Conservation (phyloP, 1,140 invertebrate species). For the Brachionus rotundiformis region DNA sequence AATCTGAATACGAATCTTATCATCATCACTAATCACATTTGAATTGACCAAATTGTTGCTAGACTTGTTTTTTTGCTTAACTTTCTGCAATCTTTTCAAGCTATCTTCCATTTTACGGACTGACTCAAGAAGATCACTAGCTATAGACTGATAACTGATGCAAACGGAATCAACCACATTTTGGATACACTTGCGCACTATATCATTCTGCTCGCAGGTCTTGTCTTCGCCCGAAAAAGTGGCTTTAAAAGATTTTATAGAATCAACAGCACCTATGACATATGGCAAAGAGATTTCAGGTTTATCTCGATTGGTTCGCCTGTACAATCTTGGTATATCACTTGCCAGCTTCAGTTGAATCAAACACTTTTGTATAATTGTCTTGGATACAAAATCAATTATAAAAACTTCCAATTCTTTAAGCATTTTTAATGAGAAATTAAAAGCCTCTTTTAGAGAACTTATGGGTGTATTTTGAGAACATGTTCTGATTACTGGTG, state of each 20-base stretch:
- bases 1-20: constrained; percentile 87
- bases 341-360: constrained; percentile 69
- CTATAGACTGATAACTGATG: constrained; percentile 75
- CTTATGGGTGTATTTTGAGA: not conserved
- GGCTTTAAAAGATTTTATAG: constrained; percentile 65
- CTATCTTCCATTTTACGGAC: constrained; percentile 93
- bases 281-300: not conserved
- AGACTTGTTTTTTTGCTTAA: constrained; percentile 68
- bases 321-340: constrained; percentile 86
- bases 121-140: constrained; percentile 82
- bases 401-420: not conserved
- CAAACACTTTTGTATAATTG: constrained; percentile 60
- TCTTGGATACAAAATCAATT: constrained; percentile 56
- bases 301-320: constrained; percentile 82
- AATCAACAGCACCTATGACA: constrained; percentile 67
- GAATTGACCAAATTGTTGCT: constrained; percentile 54
- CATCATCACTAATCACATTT: constrained; percentile 73
- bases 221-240: constrained; percentile 64
- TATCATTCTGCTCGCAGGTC: not conserved
- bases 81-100: constrained; percentile 80
- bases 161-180: constrained; percentile 32
- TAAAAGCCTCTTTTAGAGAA: constrained; percentile 8
- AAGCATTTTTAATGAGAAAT: not conserved
- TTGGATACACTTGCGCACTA: not conserved
- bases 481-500: not conserved